Percentiles rank a stretch among this genome's conserved stretches.
Evolutionary conservation across 2,797 vertebrate species (phyloP).

Genomic region (Knipowitschia caucasica): DNA sequence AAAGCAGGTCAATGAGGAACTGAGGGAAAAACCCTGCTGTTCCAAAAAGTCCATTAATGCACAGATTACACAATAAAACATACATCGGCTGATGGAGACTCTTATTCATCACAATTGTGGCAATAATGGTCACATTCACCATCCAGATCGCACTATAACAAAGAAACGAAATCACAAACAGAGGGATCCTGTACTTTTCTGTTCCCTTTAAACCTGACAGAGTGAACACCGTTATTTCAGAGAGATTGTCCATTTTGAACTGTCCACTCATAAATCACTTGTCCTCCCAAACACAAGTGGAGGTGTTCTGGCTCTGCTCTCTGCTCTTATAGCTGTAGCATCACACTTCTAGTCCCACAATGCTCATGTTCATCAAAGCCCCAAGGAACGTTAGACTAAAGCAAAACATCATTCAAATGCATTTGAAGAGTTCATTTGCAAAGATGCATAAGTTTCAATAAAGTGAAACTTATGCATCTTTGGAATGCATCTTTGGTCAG

Average conservation of each 20-base stretch:
- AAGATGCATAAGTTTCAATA: too few relatives aligned
- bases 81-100: slow-evolving; percentile 57
- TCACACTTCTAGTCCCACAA: neutral
- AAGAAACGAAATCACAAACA: slow-evolving; percentile 34
- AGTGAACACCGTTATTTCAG: slow-evolving; percentile 29
- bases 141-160: slow-evolving; percentile 40
- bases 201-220: slow-evolving; percentile 48
- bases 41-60: slow-evolving; percentile 42
- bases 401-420: too few relatives aligned
- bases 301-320: neutral
- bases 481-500: too few relatives aligned
- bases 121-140: slow-evolving; percentile 25
- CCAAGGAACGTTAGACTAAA: too few relatives aligned
- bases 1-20: slow-evolving; percentile 45
- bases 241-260: slow-evolving; percentile 37
- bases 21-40: slow-evolving; percentile 51
- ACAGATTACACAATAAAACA: slow-evolving; percentile 44
- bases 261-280: neutral
- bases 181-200: slow-evolving; percentile 14
- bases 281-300: neutral
- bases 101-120: slow-evolving; percentile 23
- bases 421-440: too few relatives aligned
- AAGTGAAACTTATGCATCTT: too few relatives aligned
- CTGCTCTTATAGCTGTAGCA: neutral
- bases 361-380: neutral